Percentiles rank a stretch among this genome's conserved stretches.
These are phyloP conservation scores for Tortrix viridana DNA, from an alignment of 2,888 invertebrate genomes.

Conservation along the genomic window DNA sequence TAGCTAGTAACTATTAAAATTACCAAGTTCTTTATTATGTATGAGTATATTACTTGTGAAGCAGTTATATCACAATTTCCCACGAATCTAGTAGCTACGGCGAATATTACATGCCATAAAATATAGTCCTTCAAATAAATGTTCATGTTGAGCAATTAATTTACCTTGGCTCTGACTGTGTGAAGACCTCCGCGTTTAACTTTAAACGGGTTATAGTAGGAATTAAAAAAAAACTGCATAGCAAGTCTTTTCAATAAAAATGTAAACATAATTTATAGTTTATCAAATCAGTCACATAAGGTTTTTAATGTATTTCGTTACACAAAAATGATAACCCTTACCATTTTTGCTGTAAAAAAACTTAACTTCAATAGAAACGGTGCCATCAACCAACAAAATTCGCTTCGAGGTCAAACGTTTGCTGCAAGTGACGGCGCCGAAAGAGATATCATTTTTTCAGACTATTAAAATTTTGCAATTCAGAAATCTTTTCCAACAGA, in stretches of 20 bases:
- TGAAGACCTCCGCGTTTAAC: no score
- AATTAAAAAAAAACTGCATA: no score
- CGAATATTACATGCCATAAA: neutral
- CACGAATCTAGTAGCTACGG: neutral
- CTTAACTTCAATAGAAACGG: constrained; percentile 3
- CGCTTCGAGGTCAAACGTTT: constrained; percentile 20
- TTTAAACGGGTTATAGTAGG: no score
- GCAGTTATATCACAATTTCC: neutral
- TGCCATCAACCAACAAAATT: neutral
- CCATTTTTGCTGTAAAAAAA: neutral
- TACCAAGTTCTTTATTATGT: neutral
- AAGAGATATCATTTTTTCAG: constrained; percentile 6
- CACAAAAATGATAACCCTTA: no score
- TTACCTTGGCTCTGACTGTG: no score
- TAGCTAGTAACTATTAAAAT: neutral
- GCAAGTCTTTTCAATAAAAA: no score
- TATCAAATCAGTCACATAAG: no score
- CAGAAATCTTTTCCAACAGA: neutral
- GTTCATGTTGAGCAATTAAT: neutral
- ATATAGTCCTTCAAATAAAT: constrained; percentile 1
- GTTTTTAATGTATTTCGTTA: no score
- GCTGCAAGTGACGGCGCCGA: constrained; percentile 5
- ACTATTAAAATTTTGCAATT: constrained; percentile 1
- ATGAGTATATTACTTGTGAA: neutral
- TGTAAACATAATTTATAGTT: no score